Percentiles rank a stretch among this genome's conserved stretches.
These are phyloP conservation scores for Dione juno DNA, from an alignment of 2,888 invertebrate species.

Conservation along the genomic window DNA sequence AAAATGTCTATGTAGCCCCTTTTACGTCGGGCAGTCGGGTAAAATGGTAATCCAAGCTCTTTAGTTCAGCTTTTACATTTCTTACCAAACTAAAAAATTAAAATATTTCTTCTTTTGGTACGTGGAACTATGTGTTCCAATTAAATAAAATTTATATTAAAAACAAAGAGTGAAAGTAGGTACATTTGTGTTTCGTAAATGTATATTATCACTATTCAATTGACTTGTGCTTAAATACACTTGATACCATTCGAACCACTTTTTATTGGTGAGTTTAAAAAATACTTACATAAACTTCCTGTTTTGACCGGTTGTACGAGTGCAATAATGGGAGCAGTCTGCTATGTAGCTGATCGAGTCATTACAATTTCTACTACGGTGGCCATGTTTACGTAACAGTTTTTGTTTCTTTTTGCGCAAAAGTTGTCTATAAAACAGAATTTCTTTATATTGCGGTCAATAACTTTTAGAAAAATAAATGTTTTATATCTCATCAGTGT, in stretches of 20 bases:
- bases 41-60: no score
- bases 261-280: constrained; percentile 10
- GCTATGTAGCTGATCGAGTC: not conserved
- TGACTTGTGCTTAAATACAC: constrained; percentile 19
- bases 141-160: not conserved
- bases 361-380: not conserved
- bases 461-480: no score
- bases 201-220: constrained; percentile 25
- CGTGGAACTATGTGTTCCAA: no score
- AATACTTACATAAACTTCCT: constrained; percentile 18
- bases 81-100: no score
- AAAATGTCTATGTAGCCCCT: no score
- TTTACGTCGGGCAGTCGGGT: no score
- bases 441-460: no score
- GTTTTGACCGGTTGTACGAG: constrained; percentile 16
- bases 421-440: not conserved
- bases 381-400: not conserved
- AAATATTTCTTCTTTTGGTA: no score
- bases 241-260: constrained; percentile 10
- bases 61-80: no score
- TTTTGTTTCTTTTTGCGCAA: not conserved
- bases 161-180: constrained; percentile 6
- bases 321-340: constrained; percentile 26
- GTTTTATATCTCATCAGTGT: no score
- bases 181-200: not conserved